phyloP scores from a whole-genome alignment of 2,113 vertebrate genomes.

The Pterophyllum scalare region DNA sequence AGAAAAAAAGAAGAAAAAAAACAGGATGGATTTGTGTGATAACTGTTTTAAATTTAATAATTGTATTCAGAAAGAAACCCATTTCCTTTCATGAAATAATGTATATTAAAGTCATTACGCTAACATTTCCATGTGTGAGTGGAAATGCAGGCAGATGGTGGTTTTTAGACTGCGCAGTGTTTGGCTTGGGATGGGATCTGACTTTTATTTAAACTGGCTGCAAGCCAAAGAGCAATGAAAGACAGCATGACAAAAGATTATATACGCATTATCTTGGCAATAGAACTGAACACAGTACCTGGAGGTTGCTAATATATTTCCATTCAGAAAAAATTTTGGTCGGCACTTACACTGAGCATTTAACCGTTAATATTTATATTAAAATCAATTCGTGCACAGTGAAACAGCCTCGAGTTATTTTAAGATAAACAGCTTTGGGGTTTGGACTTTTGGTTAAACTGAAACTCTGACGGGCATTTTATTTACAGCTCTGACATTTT shows the following conservation, averaged over 20 bases:
- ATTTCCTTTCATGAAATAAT: background rate
- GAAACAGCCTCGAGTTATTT: background rate
- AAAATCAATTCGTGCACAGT: background rate
- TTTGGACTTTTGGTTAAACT: background rate
- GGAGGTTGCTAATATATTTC: background rate
- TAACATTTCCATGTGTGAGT: background rate
- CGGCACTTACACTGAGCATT: background rate
- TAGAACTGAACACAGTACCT: background rate
- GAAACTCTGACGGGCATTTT: background rate
- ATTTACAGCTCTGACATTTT: background rate
- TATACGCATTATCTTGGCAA: conserved; percentile 27
- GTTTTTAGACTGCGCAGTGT: conserved; percentile 29
- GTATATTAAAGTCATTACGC: conserved; percentile 18
- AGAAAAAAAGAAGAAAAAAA: background rate
- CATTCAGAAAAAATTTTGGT: background rate
- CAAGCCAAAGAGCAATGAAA: conserved; percentile 55
- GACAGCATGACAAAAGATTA: conserved; percentile 32
- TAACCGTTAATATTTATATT: background rate
- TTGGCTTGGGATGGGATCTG: background rate
- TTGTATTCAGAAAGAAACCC: background rate
- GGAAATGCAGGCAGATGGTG: conserved; percentile 22
- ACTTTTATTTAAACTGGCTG: conserved; percentile 40
- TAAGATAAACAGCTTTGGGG: background rate
- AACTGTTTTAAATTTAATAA: background rate
- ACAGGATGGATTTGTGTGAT: background rate